Evolutionary conservation across 2,113 vertebrate genomes (phyloP), one percentile per base, ranked within the genome.

Genomic region (Nesogale talazaci): DNA sequence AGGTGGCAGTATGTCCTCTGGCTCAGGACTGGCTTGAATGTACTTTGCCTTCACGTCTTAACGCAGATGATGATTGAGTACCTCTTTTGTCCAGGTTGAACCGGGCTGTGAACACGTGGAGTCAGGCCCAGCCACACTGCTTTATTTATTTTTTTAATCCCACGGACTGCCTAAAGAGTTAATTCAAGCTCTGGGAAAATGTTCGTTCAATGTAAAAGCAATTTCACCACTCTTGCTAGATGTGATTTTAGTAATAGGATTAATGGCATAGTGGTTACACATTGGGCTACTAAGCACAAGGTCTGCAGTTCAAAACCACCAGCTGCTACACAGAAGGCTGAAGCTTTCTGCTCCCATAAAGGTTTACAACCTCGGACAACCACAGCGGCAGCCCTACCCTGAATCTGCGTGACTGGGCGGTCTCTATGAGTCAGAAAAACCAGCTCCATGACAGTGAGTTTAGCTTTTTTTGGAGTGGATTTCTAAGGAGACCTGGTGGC

Each of bases 1-100:
- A 97, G 95, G 69, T 95, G 97, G 95, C 92, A 96, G 0, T 92
- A 57, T 94, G 85, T 93, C 77, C 85, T 83, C 70, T 93, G 77
- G 88, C 63, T 87, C 56, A 70, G 2, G 70, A 23, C 83, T 86
- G 83, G 61, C 38, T 81, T 74, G 56, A 11, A 1, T 2, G 4
- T 74, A 16, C 74, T 91, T 83, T 87, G 70, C 5, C 1, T 23
- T 42, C 12, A 0, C 9, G 15, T 38, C 22, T 95, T n/a, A 76
- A 4, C 70, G 59, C 69, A 38, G 52, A 3, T 77, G 27, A 88
- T 92, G 80, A 80, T 36, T 93, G 52, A 92, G 31, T 23, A 85
- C 67, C 42, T 92, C 0, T 34, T 81, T 20, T 86, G 20, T 93
- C 38, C 46, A 34, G n/a, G 19, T 70, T 63, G 31, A 78, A 20